Evolutionary conservation across 2,113 vertebrate genomes (phyloP).

Genomic region (Aythya baeri): DNA sequence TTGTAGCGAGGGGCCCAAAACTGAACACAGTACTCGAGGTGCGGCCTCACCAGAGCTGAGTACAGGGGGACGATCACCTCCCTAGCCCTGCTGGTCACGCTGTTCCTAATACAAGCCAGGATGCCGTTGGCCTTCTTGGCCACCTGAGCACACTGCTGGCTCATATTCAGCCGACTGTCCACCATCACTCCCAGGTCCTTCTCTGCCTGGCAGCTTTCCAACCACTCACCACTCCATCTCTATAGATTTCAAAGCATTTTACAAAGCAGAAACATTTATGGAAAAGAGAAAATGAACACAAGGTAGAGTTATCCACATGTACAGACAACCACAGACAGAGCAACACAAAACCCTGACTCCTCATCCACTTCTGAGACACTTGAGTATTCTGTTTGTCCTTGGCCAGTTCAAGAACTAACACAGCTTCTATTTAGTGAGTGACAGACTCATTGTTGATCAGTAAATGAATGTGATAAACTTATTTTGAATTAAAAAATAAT

Average conservation of each 20-base stretch:
- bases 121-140: too few species aligned
- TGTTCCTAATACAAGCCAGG: too few species aligned
- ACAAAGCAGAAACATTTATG: background rate
- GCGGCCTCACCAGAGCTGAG: too few species aligned
- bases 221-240: background rate
- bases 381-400: background rate
- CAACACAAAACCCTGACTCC: background rate
- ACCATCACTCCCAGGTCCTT: too few species aligned
- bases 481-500: background rate
- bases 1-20: too few species aligned
- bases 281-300: background rate
- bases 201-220: too few species aligned
- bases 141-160: too few species aligned
- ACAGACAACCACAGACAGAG: background rate
- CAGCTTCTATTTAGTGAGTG: background rate
- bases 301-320: background rate
- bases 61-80: too few species aligned
- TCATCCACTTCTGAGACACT: background rate
- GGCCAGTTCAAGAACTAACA: background rate
- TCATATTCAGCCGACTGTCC: too few species aligned
- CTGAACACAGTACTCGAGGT: too few species aligned
- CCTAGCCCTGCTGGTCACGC: too few species aligned
- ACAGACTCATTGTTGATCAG: fast-evolving
- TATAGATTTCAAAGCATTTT: background rate
- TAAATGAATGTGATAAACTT: background rate